Percentiles rank a stretch among this genome's conserved stretches.
Evolutionary conservation across 2,113 vertebrate genomes (phyloP).

Genomic region (Mirounga angustirostris): DNA sequence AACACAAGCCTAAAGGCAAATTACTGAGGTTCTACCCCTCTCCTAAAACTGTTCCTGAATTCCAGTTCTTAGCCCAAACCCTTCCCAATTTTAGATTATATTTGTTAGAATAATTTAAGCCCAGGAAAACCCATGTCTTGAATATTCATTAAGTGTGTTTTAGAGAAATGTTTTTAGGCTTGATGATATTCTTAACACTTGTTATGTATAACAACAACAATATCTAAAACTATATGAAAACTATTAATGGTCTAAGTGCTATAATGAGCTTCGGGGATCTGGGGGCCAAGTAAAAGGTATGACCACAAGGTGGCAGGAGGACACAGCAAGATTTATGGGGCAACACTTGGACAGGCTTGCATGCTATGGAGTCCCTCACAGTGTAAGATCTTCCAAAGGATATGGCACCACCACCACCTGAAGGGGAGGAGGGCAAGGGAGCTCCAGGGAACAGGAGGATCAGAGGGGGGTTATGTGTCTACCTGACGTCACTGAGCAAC

Average conservation of each 20-base stretch:
- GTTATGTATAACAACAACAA: conserved; percentile 52
- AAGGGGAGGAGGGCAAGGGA: neutral
- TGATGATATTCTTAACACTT: conserved; percentile 55
- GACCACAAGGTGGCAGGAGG: neutral
- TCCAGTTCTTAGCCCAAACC: conserved; percentile 34
- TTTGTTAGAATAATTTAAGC: conserved; percentile 67
- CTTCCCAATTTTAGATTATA: conserved; percentile 53
- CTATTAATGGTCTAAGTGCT: neutral
- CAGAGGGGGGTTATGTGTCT: neutral
- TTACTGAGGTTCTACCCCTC: neutral
- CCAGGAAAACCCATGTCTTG: conserved; percentile 67
- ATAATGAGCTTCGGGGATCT: neutral
- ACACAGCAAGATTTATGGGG: neutral
- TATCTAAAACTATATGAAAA: neutral
- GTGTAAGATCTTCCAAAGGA: fast-evolving
- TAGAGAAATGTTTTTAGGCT: conserved; percentile 65
- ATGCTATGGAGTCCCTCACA: fast-evolving
- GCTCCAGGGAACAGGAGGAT: neutral
- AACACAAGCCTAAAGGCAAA: neutral
- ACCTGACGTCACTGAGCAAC: neutral
- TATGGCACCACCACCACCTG: fast-evolving
- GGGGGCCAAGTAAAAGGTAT: neutral
- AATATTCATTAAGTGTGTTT: conserved; percentile 76
- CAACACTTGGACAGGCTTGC: neutral
- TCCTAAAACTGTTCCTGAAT: neutral